Percentiles rank a stretch among this genome's conserved stretches.
Conservation (phyloP, 2,113 vertebrate species). For the Edolisoma coerulescens region DNA sequence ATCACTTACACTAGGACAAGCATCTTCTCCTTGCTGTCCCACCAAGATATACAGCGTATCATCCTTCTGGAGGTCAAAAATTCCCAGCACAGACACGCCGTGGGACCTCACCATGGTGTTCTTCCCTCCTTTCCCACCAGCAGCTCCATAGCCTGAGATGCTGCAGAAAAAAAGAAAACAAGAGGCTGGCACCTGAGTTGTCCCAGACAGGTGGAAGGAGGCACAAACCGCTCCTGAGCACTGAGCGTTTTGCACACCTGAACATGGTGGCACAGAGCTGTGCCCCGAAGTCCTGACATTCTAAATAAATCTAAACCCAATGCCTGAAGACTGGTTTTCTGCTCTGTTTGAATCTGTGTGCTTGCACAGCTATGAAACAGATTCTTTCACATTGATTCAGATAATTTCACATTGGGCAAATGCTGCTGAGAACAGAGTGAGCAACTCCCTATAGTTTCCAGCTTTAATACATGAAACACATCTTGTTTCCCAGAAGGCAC, state of each 20-base stretch:
- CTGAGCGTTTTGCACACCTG: neutral
- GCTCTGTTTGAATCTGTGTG: neutral
- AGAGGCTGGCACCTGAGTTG: neutral
- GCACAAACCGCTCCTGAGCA: neutral
- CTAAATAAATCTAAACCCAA: neutral
- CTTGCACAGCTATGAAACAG: neutral
- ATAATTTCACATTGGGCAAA: too few species aligned
- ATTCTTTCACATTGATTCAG: neutral
- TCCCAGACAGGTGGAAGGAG: neutral
- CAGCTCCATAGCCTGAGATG: constrained; percentile 91
- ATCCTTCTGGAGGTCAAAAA: constrained; percentile 87
- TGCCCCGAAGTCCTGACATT: neutral
- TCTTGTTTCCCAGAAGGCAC: neutral
- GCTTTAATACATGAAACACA: neutral
- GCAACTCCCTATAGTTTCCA: neutral
- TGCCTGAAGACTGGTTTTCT: neutral
- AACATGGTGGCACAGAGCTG: neutral
- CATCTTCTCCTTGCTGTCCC: constrained; percentile 93
- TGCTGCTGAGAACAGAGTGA: neutral
- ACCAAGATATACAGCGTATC: constrained; percentile 90
- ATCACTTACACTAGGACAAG: constrained; percentile 90
- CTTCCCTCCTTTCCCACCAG: constrained; percentile 91
- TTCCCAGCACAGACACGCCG: constrained; percentile 86
- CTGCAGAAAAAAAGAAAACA: constrained; percentile 69
- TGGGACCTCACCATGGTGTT: constrained; percentile 85